These are phyloP conservation scores for Acipenser oxyrinchus DNA, from an alignment of 2,797 vertebrate genomes.

Conservation along the genomic window DNA sequence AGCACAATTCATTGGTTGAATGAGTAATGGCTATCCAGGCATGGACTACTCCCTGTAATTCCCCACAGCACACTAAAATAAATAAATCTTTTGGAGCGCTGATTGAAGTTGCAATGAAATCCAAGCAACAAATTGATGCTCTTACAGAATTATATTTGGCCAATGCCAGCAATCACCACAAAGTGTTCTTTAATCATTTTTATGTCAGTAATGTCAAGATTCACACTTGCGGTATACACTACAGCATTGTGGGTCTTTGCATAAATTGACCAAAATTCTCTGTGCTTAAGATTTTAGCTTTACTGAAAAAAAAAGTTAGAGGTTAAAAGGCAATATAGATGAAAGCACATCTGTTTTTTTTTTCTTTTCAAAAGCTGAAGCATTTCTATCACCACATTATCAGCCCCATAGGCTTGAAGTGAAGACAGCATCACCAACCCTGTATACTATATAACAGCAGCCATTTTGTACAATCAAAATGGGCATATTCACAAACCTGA, in stretches of 20 bases:
- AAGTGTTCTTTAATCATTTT: conserved; percentile 43
- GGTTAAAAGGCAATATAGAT: too few relatives aligned
- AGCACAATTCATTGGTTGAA: conserved; percentile 6
- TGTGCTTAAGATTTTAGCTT: neutral
- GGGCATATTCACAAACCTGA: neutral
- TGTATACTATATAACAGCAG: neutral
- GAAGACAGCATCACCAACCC: neutral
- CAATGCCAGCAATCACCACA: conserved; percentile 51
- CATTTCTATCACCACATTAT: too few relatives aligned
- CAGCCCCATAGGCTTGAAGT: neutral
- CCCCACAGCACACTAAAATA: conserved; percentile 44
- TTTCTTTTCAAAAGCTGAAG: neutral
- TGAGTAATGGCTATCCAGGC: conserved; percentile 14
- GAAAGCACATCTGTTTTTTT: neutral
- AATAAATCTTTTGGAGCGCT: conserved; percentile 47
- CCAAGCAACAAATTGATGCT: conserved; percentile 46
- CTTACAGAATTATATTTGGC: conserved; percentile 49
- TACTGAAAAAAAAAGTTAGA: neutral
- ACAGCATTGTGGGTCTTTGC: neutral
- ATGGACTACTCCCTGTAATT: conserved; percentile 11
- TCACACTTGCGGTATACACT: conserved; percentile 5
- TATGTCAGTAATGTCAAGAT: conserved; percentile 47
- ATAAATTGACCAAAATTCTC: conserved; percentile 5
- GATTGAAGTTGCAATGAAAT: conserved; percentile 42
- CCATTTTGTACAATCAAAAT: neutral